Percentiles rank a stretch among this genome's conserved stretches.
Conservation (phyloP, 1,140 invertebrate genomes). For the Arctopsyche grandis region DNA sequence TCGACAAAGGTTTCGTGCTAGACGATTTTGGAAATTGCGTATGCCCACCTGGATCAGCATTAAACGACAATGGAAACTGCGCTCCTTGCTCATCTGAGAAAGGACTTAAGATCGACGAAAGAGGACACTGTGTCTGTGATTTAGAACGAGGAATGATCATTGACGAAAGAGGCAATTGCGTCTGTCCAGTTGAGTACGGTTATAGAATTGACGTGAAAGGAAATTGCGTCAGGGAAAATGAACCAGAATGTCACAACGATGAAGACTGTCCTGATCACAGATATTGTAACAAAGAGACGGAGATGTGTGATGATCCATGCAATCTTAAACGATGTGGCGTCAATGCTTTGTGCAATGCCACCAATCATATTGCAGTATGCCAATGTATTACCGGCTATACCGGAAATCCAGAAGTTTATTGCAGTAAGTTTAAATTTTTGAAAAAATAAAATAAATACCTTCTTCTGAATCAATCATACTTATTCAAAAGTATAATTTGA, state of each 20-base stretch:
- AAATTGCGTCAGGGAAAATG: constrained; percentile 69
- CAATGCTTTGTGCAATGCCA: constrained; percentile 82
- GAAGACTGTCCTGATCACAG: constrained; percentile 81
- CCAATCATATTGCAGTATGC: constrained; percentile 81
- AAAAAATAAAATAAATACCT: constrained; percentile 25
- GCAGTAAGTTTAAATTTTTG: constrained; percentile 66
- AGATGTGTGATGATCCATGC: constrained; percentile 83
- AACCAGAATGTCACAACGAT: constrained; percentile 75
- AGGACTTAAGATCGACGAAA: constrained; percentile 78
- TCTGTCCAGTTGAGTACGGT: constrained; percentile 77
- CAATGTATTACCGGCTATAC: constrained; percentile 76
- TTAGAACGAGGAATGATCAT: constrained; percentile 78
- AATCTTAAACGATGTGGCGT: constrained; percentile 75
- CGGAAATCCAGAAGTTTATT: constrained; percentile 76
- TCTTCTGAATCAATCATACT: background rate
- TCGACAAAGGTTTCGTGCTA: constrained; percentile 77
- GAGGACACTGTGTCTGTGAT: constrained; percentile 83
- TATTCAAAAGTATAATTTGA: no score
- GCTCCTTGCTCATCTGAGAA: constrained; percentile 75
- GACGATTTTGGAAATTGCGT: constrained; percentile 78
- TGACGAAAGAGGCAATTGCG: constrained; percentile 80
- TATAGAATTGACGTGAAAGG: constrained; percentile 74
- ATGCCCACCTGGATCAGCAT: constrained; percentile 78
- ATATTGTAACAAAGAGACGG: constrained; percentile 75
- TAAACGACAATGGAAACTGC: constrained; percentile 81